Evolutionary conservation across 2,797 vertebrate genomes (phyloP), one percentile per base, ranked within the genome.

Genomic region (Lepus oiostolus): DNA sequence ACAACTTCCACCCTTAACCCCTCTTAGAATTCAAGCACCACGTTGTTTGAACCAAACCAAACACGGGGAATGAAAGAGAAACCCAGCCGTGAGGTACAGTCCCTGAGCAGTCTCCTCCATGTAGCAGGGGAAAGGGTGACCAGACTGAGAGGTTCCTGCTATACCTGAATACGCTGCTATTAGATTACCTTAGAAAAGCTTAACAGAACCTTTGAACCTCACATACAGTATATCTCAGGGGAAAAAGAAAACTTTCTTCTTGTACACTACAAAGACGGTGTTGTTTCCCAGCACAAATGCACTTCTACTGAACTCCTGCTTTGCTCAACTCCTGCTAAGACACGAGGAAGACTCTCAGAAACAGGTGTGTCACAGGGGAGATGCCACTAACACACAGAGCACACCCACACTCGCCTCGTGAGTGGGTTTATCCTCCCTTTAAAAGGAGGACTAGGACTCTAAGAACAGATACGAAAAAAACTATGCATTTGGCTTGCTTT

Each of bases 171-270:
- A 94, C 94, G 60, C 92, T 63, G 74, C 82, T 90, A 96, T 96
- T 95, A 91, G 81, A 89, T 96, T 91, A 91, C 90, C 86, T 95
- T 95, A 77, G 94, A 95, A 97, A 90, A 82, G 90, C 7, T 90
- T 68, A 93, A 58, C 85, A 86, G 95, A 95, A 93, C 90, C 94
- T 97, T 88, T 97, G 93, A 96, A 96, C 77, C 88, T 90, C 92
- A 96, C 68, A 97, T 83, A 91, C 63, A 91, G 86, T 91, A 47
- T 65, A 75, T 77, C 80, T 89, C 70, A 71, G 35, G 47, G 28
- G 67, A 35, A n/a, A 30, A 52, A 65, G 80, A 83, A 68, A 88
- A 50, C 86, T 76, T 95, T 77, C 68, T 77, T 32, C 91, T 83
- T 38, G n/a, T 26, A n/a, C 10, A 52, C 28, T 21, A 87, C 95